Evolutionary conservation across 2,113 vertebrate species (phyloP), one percentile per base, ranked within the genome.

Genomic region (Aphyosemion australe): DNA sequence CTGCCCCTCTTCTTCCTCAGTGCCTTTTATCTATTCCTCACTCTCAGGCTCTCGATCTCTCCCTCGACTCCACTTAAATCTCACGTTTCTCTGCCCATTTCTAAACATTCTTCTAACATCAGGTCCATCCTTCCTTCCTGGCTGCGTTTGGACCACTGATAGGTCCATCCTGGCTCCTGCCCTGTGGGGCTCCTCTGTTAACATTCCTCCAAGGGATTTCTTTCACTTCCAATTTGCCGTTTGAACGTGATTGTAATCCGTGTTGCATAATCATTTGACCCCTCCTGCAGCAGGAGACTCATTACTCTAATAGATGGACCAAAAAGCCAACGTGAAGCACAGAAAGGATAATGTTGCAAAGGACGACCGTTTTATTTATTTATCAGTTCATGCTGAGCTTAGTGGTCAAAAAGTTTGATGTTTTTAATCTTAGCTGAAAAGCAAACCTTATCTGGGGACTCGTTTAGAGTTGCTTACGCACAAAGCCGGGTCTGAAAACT

Each of bases 181-280:
- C 71, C 55, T 19, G 15, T 63, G 57, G 56, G 71, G 76, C 47
- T 32, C 26, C 72, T 74, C 84, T 69, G 86, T 91, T 86, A 90
- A 88, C 84, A 88, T 90, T 90, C 88, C 79, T 91, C 64, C n/a
- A 20, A 58, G 63, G 80, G 80, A 87, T 80, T 80, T 79, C 75
- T 80, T 86, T 90, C 88, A 85, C 73, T 82, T 87, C 74, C 74
- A 84, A 74, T 83, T 51, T 88, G 68, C 5, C 2, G 71, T 63
- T 20, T 31, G 43, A 48, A 34, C 41, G 55, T 79, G 78, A 83
- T 75, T 50, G 59, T 88, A 89, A 83, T 86, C 84, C 76, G 61
- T 19, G 80, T 92, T 87, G 84, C 55, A 45, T 87, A 90, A 87
- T 80, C 62, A 74, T 64, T 69, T 19, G 26, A 77, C 74, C 74